phyloP scores from a whole-genome alignment of 1,140 invertebrate species.

The Micrasema minimum region DNA sequence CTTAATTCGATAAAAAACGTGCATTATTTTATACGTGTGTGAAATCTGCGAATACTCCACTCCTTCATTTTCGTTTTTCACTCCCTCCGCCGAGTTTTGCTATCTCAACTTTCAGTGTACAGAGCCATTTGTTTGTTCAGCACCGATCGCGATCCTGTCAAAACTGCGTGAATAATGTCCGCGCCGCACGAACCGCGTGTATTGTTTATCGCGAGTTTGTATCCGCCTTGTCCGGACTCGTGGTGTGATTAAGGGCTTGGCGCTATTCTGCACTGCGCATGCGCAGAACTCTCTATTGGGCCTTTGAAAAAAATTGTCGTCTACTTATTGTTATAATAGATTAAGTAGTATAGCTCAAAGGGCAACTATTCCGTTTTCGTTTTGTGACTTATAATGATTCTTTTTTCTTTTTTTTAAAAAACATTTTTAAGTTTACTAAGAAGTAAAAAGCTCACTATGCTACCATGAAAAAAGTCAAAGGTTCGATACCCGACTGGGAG shows the following conservation, averaged over 20 bases:
- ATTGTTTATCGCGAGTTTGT: slow-evolving; percentile 37
- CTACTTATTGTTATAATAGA: too few species aligned
- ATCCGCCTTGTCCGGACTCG: slow-evolving; percentile 4
- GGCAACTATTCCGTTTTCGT: too few species aligned
- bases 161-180: slow-evolving; percentile 45
- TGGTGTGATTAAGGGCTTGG: slow-evolving; percentile 11
- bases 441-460: too few species aligned
- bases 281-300: not conserved
- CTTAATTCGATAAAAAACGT: too few species aligned
- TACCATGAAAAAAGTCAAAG: too few species aligned
- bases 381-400: too few species aligned
- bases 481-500: too few species aligned
- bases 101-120: slow-evolving; percentile 25
- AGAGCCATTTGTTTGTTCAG: slow-evolving; percentile 43
- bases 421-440: too few species aligned
- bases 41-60: not conserved
- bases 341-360: too few species aligned
- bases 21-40: too few species aligned
- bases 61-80: slow-evolving; percentile 10
- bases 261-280: slow-evolving; percentile 1
- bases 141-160: slow-evolving; percentile 47
- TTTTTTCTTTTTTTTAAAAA: too few species aligned
- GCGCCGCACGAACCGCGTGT: slow-evolving; percentile 38
- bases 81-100: slow-evolving; percentile 6
- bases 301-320: too few species aligned